Percentiles rank a stretch among this genome's conserved stretches.
Evolutionary conservation across 2,888 invertebrate genomes (phyloP).

Genomic region (Periphyllus acericola): DNA sequence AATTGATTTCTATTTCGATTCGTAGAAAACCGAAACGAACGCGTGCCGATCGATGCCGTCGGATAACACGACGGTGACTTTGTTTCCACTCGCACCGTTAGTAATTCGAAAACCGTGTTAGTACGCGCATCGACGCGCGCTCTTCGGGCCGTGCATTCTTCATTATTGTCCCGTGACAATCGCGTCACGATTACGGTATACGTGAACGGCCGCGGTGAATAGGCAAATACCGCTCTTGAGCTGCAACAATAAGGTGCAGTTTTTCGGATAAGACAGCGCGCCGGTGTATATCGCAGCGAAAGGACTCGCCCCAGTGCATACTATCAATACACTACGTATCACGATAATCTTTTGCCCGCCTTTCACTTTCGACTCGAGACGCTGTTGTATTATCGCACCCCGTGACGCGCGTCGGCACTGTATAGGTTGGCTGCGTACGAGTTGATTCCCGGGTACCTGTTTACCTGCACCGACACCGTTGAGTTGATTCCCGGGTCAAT

Average conservation of each 20-base stretch:
- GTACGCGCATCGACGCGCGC: not conserved
- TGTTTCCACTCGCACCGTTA: not conserved
- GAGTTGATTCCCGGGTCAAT: too few species aligned
- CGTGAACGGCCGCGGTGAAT: slow-evolving; percentile 7
- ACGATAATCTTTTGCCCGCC: not conserved
- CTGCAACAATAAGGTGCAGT: not conserved
- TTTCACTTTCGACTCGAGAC: not conserved
- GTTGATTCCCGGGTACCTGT: too few species aligned
- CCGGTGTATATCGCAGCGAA: not conserved
- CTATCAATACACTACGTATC: not conserved
- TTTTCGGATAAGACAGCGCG: not conserved
- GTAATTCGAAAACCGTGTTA: not conserved
- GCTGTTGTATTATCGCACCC: not conserved
- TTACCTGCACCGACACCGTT: too few species aligned
- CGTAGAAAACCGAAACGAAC: not conserved
- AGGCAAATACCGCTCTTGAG: slow-evolving; percentile 1
- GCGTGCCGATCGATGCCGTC: not conserved
- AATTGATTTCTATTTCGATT: too few species aligned
- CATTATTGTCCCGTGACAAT: not conserved
- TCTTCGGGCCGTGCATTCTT: not conserved
- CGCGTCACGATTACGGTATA: not conserved
- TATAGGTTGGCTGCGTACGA: too few species aligned
- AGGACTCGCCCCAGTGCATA: too few species aligned
- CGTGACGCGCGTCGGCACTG: too few species aligned
- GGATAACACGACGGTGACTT: not conserved